Conservation (phyloP, 2,113 vertebrate genomes). For the Pteruthius melanotis region DNA sequence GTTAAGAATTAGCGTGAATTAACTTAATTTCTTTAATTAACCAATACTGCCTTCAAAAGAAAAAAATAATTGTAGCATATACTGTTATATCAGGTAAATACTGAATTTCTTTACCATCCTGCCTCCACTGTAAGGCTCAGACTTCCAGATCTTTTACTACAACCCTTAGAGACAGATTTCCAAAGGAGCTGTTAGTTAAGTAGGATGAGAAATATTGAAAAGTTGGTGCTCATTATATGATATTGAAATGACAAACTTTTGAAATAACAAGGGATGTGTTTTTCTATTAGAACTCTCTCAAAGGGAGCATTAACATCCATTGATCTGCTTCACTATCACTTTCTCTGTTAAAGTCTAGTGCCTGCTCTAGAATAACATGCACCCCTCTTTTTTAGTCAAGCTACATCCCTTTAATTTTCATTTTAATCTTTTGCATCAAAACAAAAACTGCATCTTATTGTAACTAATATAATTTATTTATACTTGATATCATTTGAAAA, state of each 20-base stretch:
- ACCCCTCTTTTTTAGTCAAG: not conserved
- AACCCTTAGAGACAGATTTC: not conserved
- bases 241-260: not conserved
- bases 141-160: not conserved
- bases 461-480: conserved; percentile 72
- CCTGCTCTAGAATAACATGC: not conserved
- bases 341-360: not conserved
- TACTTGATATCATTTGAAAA: conserved; percentile 70
- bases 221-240: not conserved
- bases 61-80: not conserved
- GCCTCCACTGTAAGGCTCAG: not conserved
- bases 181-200: not conserved
- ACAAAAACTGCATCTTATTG: conserved; percentile 69
- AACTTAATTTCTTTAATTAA: not conserved
- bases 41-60: not conserved
- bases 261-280: not conserved
- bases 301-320: not conserved
- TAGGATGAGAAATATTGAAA: not conserved
- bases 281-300: not conserved
- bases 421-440: conserved; percentile 57
- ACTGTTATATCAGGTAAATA: not conserved
- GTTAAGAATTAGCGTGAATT: not conserved
- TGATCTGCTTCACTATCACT: not conserved
- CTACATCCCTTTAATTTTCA: conserved; percentile 21
- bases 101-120: not conserved